phyloP scores from a whole-genome alignment of 2,888 invertebrate species.

The Leucoma salicis region DNA sequence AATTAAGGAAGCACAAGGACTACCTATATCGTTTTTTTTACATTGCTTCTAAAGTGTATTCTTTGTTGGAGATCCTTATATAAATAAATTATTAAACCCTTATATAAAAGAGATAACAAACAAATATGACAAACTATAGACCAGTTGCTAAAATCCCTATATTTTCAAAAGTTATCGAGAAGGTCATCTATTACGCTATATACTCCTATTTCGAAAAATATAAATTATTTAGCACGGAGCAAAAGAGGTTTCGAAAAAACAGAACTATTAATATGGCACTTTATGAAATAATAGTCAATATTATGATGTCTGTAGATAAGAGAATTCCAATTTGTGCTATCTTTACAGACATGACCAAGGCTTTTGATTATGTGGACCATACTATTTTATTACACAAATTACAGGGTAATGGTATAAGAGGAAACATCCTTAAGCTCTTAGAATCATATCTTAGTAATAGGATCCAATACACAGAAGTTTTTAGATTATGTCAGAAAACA shows the following conservation, averaged over 20 bases:
- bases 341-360: too few species aligned
- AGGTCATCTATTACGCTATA: neutral
- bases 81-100: neutral
- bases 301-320: conserved; percentile 1
- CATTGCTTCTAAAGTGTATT: too few species aligned
- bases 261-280: conserved; percentile 2
- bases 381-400: neutral
- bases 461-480: neutral
- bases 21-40: too few species aligned
- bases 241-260: conserved; percentile 1
- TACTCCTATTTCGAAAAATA: neutral
- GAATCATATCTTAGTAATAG: too few species aligned
- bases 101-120: neutral
- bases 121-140: too few species aligned
- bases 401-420: neutral
- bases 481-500: neutral
- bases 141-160: neutral
- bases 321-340: too few species aligned
- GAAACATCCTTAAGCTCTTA: neutral
- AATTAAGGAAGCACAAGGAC: too few species aligned
- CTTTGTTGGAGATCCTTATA: too few species aligned
- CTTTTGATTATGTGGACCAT: too few species aligned
- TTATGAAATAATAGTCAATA: neutral
- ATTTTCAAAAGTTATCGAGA: conserved; percentile 1
- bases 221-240: neutral